Percentiles rank a stretch among this genome's conserved stretches.
Conservation (phyloP, 2,888 invertebrate genomes). For the Noctua janthina region DNA sequence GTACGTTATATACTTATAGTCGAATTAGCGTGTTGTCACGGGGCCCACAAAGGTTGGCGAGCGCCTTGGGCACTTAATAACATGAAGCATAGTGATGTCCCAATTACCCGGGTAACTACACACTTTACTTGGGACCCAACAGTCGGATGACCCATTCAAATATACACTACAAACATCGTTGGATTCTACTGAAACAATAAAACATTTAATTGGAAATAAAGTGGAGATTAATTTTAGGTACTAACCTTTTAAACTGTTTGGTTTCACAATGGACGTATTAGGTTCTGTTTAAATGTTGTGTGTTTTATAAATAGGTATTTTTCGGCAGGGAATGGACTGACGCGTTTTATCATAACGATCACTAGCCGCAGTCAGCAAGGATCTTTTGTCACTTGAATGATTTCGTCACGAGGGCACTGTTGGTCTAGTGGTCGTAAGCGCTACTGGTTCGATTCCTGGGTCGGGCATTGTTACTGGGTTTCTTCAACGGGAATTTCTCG, state of each 20-base stretch:
- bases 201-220: constrained; percentile 52
- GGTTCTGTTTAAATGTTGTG: constrained; percentile 16
- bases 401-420: background rate
- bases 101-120: constrained; percentile 63
- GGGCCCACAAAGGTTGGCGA: constrained; percentile 65
- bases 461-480: too few species aligned
- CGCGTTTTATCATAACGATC: background rate
- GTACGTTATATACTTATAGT: constrained; percentile 49
- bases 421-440: too few species aligned
- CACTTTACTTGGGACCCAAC: constrained; percentile 63
- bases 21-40: constrained; percentile 56
- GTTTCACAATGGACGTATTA: constrained; percentile 29
- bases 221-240: constrained; percentile 43
- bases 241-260: constrained; percentile 27
- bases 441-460: too few species aligned
- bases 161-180: constrained; percentile 47
- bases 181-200: constrained; percentile 51
- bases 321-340: background rate
- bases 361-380: background rate
- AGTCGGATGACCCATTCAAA: constrained; percentile 64
- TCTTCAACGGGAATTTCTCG: too few species aligned
- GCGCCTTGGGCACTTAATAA: constrained; percentile 71
- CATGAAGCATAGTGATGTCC: constrained; percentile 60
- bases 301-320: constrained; percentile 33
- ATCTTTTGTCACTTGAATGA: background rate